phyloP scores from a whole-genome alignment of 2,797 vertebrate genomes.

The Tokudaia muenninki region DNA sequence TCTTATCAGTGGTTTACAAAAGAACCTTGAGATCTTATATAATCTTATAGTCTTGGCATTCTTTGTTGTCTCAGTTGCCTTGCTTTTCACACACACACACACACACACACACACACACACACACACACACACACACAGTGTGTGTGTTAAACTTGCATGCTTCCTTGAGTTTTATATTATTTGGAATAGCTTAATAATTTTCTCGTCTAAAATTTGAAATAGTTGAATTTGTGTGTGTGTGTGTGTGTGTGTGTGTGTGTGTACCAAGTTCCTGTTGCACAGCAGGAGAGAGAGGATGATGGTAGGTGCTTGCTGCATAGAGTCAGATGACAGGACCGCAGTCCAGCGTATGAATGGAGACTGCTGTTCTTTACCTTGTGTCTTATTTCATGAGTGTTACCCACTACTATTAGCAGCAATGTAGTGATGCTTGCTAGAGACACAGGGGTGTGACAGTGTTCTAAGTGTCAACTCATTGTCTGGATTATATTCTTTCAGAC shows the following conservation, averaged over 20 bases:
- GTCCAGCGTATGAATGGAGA: background rate
- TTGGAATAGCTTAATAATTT: too few species aligned
- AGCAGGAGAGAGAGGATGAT: background rate
- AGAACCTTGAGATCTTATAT: background rate
- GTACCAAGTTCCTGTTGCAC: background rate
- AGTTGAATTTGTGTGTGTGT: constrained; percentile 6
- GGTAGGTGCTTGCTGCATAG: too few species aligned
- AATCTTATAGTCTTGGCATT: background rate
- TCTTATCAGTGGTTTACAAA: background rate
- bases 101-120: too few species aligned
- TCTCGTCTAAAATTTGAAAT: too few species aligned
- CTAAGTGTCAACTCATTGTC: background rate
- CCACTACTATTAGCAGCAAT: background rate
- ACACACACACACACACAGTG: too few species aligned
- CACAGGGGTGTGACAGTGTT: background rate
- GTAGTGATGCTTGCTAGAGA: background rate
- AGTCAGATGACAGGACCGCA: background rate
- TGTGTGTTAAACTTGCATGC: too few species aligned
- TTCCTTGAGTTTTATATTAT: too few species aligned
- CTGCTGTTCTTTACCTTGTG: background rate
- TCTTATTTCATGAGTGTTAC: background rate
- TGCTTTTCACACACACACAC: background rate
- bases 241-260: background rate
- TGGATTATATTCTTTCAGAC: constrained; percentile 17
- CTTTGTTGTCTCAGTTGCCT: background rate